These are phyloP conservation scores for Sanderia malayensis DNA, from an alignment of 30 jellyfish, hydroid and myxozoan species.

Conservation along the genomic window DNA sequence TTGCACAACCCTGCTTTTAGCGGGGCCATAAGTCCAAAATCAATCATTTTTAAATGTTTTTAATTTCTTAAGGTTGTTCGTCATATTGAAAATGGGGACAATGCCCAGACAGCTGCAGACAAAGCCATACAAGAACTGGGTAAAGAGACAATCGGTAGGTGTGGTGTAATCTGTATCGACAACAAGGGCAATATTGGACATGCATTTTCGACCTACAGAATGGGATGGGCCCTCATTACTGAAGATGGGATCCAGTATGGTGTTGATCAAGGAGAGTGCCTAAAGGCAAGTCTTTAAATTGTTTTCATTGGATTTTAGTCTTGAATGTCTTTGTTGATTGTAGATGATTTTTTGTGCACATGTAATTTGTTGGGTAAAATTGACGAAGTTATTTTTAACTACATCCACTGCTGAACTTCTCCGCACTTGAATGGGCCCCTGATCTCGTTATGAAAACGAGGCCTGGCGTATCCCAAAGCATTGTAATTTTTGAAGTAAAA, in stretches of 20 bases:
- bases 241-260: conserved; percentile 59
- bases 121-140: conserved; percentile 62
- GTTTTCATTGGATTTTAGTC: background rate
- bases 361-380: too few relatives aligned
- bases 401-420: too few relatives aligned
- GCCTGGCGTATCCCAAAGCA: too few relatives aligned
- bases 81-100: conserved; percentile 77
- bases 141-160: conserved; percentile 71
- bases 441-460: too few relatives aligned
- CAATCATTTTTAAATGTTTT: too few relatives aligned
- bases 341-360: too few relatives aligned
- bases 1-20: too few relatives aligned
- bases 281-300: conserved; percentile 4
- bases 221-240: conserved; percentile 90
- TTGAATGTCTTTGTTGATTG: too few relatives aligned
- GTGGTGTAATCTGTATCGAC: conserved; percentile 84
- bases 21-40: too few relatives aligned
- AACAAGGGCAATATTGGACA: conserved; percentile 74
- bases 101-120: conserved; percentile 78
- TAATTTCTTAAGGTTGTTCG: conserved; percentile 68
- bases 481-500: too few relatives aligned
- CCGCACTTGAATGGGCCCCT: too few relatives aligned
- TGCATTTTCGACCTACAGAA: conserved; percentile 63
- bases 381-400: too few relatives aligned
- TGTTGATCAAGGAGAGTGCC: conserved; percentile 51